Evolutionary conservation across 2,888 invertebrate genomes (phyloP).

Genomic region (Hirtodrosophila histrioides): DNA sequence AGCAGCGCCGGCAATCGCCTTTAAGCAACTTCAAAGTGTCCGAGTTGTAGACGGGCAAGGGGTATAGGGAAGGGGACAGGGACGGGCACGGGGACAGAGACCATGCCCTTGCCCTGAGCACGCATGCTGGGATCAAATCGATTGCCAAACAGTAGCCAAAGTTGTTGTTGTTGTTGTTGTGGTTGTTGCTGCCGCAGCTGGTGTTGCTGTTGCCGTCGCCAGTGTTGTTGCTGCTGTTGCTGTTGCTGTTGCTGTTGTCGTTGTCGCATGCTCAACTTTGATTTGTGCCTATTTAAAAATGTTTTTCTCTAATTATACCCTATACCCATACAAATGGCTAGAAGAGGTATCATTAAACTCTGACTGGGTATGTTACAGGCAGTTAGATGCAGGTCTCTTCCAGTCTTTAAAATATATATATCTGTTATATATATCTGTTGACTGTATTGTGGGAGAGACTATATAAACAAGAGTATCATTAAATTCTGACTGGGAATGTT

Average conservation of each 20-base stretch:
- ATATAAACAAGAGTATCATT: not conserved
- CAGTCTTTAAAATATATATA: not conserved
- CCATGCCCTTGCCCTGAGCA: constrained; percentile 51
- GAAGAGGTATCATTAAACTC: not conserved
- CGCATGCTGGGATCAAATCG: constrained; percentile 62
- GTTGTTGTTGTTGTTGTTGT: constrained; percentile 26
- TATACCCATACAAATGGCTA: not conserved
- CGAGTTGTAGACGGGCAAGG: constrained; percentile 16
- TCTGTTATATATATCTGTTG: too few relatives aligned
- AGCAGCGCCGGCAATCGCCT: constrained; percentile 32
- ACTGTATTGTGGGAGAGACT: too few relatives aligned
- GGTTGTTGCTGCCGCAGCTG: constrained; percentile 3
- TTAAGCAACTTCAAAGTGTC: constrained; percentile 68
- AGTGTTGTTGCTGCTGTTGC: constrained; percentile 18
- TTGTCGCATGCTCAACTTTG: constrained; percentile 56
- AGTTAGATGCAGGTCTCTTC: not conserved
- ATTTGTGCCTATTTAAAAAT: constrained; percentile 57
- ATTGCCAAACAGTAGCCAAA: constrained; percentile 72
- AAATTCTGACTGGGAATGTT: not conserved
- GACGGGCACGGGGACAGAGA: constrained; percentile 18
- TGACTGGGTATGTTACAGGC: not conserved
- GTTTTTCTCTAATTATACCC: constrained; percentile 34
- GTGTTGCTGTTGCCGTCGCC: not conserved
- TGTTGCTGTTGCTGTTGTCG: constrained; percentile 33
- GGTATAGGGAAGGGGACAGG: constrained; percentile 3